These are phyloP conservation scores for Ceratitis capitata DNA, from an alignment of 1,140 invertebrate genomes.

Conservation along the genomic window DNA sequence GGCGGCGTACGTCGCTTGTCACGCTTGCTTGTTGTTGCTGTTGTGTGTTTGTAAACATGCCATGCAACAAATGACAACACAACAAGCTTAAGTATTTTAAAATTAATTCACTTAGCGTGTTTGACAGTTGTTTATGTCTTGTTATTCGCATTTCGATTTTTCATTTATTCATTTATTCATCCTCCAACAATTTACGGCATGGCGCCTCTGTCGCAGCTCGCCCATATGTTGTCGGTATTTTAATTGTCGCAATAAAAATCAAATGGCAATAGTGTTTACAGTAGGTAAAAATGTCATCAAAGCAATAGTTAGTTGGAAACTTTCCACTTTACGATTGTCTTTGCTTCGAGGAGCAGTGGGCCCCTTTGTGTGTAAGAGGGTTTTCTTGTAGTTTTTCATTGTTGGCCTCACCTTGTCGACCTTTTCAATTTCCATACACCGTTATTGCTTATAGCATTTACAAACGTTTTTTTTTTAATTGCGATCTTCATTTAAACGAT, in stretches of 20 bases:
- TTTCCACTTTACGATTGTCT: background rate
- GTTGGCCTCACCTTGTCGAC: background rate
- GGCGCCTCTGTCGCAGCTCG: background rate
- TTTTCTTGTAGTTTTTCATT: slow-evolving; percentile 9
- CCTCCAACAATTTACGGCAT: background rate
- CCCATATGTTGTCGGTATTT: background rate
- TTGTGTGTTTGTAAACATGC: slow-evolving; percentile 3
- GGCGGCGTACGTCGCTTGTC: slow-evolving; percentile 1
- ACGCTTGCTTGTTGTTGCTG: background rate
- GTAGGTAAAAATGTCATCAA: background rate
- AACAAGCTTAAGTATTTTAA: background rate
- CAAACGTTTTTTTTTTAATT: background rate
- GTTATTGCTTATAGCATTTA: background rate
- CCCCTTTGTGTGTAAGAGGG: background rate
- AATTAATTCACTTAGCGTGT: slow-evolving; percentile 25
- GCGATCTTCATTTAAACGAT: background rate
- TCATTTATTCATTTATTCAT: background rate
- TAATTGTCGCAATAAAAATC: background rate
- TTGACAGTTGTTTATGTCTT: slow-evolving; percentile 27
- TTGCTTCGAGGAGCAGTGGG: background rate
- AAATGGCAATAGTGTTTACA: background rate
- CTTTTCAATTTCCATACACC: background rate
- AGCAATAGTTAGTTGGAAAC: background rate
- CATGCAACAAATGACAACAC: background rate
- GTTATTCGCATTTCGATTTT: background rate